Base-by-base conservation (phyloP, 2,113 vertebrate genomes). In the Pithys albifrons region DNA sequence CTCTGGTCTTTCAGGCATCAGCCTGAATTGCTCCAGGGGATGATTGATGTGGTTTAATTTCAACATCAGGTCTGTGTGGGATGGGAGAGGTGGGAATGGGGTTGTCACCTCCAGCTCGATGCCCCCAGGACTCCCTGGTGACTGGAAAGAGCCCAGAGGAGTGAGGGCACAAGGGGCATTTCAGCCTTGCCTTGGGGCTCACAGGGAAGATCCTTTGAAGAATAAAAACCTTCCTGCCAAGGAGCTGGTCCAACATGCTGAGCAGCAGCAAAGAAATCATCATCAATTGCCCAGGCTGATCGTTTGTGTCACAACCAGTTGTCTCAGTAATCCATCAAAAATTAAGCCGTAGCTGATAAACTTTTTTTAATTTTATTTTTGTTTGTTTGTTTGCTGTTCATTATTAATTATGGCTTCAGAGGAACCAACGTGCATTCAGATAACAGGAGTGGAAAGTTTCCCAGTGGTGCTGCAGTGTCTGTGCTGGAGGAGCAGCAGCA, bases 281-380 rank as follows among this genome's bases (percentile, higher is more conserved):
- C 73, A 48, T 12, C 45, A 51, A 48, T 8, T 18, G 45, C 78
- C 25, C 52, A 6, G 0, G 0, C 69, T 57, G 73, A 8, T 16
- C 70, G 20, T 49, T 45, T 45, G n/a, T 88, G 85, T 31, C 78
- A 79, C 77, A 25, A 57, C 6, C 74, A 85, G 45, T 20, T 3
- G 9, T 16, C 66, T 88, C 51, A 5, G 41, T 7, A n/a, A 76
- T 16, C 71, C 66, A 88, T 55, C 85, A 80, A 28, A 65, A 83
- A 37, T 24, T 7, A 73, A 70, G 17, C 41, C 55, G 64, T 0
- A 22, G 29, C 78, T 48, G n/a, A 85, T 59, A 74, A 91, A 81
- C 1, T 12, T 1, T 1, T 25, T 29, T 20, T n/a, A 19, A 11
- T 57, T 74, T 8, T 27, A 16, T 16, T 54, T 55, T 2, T 9